phyloP scores from a whole-genome alignment of 2,797 vertebrate genomes.

The Premnoplex brunnescens region DNA sequence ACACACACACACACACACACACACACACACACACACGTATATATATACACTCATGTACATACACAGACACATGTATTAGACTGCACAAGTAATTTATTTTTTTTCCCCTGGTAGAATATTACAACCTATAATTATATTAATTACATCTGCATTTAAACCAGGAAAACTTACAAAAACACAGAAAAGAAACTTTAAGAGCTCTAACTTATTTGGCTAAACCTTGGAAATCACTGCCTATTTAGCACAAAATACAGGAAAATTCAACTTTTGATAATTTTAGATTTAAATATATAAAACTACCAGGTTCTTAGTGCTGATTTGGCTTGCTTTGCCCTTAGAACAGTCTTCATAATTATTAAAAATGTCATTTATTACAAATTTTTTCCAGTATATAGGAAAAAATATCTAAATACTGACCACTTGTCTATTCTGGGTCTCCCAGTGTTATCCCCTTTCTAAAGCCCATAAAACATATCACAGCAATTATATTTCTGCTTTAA shows the following conservation, averaged over 20 bases:
- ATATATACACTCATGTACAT: rapidly evolving
- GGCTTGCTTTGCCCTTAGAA: background rate
- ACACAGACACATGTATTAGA: background rate
- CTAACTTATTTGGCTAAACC: slow-evolving; percentile 45
- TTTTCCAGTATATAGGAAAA: background rate
- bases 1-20: background rate
- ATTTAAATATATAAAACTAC: background rate
- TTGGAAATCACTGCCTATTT: background rate
- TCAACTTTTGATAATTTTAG: background rate
- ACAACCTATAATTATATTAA: slow-evolving; percentile 33
- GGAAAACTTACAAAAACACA: background rate
- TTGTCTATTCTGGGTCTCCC: background rate
- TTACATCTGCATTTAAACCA: slow-evolving; percentile 20
- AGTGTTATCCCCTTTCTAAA: slow-evolving; percentile 23
- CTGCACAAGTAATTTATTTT: background rate
- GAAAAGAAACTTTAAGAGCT: background rate
- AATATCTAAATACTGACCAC: background rate
- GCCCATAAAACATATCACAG: background rate
- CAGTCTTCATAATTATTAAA: background rate
- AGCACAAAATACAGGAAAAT: background rate
- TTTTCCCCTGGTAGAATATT: background rate
- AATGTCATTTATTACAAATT: background rate
- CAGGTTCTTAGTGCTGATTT: background rate
- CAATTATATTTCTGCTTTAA: background rate
- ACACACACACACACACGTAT: background rate